Base-by-base conservation (phyloP, 2,113 vertebrate species). In the Bufo gargarizans region DNA sequence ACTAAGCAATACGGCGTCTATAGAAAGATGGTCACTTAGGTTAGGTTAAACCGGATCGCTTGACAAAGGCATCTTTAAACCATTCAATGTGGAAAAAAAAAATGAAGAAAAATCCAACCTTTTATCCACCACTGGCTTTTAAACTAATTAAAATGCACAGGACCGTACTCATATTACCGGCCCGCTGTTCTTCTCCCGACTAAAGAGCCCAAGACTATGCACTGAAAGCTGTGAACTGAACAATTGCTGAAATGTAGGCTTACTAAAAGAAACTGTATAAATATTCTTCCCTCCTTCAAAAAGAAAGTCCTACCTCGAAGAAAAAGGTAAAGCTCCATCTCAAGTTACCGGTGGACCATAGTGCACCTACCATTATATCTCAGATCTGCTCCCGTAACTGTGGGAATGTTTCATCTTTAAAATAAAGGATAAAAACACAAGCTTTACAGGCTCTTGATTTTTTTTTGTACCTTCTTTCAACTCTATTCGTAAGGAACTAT, bases 61-160 rank as follows among this genome's bases (percentile, higher is more conserved):
- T 90, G 88, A 94, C 92, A 94, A 96, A 94, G 93, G 90, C 90
- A 93, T 93, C 92, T 92, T 92, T 92, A 91, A 77, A 91, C 93
- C 90, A 92, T 90, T 84, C 91, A 91, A 90, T 8, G 83, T 90
- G 89, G 92, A 94, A 93, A 90, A 92, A 33, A 33, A 89, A 96
- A 95, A 94, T 90, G 90, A 92, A 90, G 91, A 91, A 93, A 94
- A 93, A 92, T 83, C 90, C 87, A 90, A 87, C 87, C 92, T 92
- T 92, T 95, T 93, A 93, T 90, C 89, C 92, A 91, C 85, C 90
- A 78, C 61, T 89, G 90, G 87, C 90, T 91, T 91, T 90, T 79
- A 82, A 90, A 83, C 85, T 92, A 88, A 93, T 94, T 94, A 95
- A 94, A 94, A 95, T 90, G 90, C 91, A 93, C 61, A 83, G 83